A percentile compares a stretch with the other conserved stretches of the same genome.
Evolutionary conservation across 2,113 vertebrate species (phyloP).

Genomic region (Thunnus thynnus): DNA sequence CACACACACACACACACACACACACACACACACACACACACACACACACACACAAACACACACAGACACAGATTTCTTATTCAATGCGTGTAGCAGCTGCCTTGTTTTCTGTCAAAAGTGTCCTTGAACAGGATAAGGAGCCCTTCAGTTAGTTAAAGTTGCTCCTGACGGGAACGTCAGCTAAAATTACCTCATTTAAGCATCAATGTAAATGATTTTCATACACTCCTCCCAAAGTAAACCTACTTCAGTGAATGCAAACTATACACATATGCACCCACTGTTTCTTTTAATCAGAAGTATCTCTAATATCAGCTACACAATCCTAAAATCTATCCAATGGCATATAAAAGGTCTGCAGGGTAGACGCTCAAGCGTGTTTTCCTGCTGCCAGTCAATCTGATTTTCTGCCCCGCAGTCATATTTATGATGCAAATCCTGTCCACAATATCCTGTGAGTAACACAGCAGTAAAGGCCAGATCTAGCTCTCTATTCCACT

Average conservation of each 20-base stretch:
- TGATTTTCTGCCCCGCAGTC: slow-evolving; percentile 25
- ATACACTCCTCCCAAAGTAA: not conserved
- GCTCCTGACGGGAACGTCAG: not conserved
- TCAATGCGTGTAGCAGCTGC: not conserved
- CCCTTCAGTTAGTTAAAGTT: not conserved
- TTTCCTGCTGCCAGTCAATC: slow-evolving; percentile 28
- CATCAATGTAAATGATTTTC: not conserved
- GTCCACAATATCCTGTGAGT: slow-evolving; percentile 4
- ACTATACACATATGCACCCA: not conserved
- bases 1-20: too few species aligned
- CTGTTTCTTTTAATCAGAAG: not conserved
- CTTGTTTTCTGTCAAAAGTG: slow-evolving; percentile 1
- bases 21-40: too few species aligned
- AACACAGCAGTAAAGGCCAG: slow-evolving; percentile 19
- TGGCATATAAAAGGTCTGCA: not conserved
- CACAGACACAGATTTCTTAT: not conserved
- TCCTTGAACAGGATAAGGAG: slow-evolving; percentile 1
- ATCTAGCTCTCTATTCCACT: slow-evolving; percentile 1
- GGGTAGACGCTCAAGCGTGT: not conserved
- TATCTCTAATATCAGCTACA: not conserved
- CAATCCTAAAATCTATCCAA: not conserved
- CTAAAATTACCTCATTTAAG: not conserved
- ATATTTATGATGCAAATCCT: slow-evolving; percentile 26
- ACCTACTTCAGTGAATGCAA: not conserved
- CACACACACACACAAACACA: not conserved